Conservation (phyloP, 2,888 invertebrate genomes). For the Oscheius myriophilus region DNA sequence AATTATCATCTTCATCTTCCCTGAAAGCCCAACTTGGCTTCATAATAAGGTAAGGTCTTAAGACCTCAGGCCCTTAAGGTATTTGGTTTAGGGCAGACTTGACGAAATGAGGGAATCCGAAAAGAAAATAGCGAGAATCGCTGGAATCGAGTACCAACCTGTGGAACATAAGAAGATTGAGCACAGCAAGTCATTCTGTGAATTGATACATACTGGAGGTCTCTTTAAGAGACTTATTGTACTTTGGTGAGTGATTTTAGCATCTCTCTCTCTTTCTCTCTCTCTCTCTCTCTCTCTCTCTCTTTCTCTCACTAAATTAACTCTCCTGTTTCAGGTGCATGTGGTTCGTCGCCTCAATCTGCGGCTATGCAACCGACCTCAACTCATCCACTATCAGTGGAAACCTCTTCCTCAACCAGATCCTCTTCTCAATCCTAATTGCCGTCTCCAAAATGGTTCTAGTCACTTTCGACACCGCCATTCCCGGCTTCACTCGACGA, state of each 20-base stretch:
- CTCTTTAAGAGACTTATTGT: conserved; percentile 59
- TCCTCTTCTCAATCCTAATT: conserved; percentile 66
- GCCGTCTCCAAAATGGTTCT: conserved; percentile 67
- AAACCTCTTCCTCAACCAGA: conserved; percentile 66
- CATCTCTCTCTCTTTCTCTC: too few species aligned
- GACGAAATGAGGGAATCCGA: conserved; percentile 65
- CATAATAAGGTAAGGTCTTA: conserved; percentile 58
- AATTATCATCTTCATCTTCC: conserved; percentile 66
- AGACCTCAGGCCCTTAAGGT: not conserved
- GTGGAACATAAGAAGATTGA: conserved; percentile 58
- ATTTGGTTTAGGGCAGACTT: conserved; percentile 36
- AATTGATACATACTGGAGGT: conserved; percentile 55
- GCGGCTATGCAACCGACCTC: conserved; percentile 68
- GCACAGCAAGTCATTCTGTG: conserved; percentile 53
- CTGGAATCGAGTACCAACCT: conserved; percentile 61
- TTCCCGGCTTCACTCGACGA: conserved; percentile 62
- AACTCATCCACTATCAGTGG: conserved; percentile 66
- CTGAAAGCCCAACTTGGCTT: conserved; percentile 69
- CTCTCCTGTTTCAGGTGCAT: conserved; percentile 53
- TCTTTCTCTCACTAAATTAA: too few species aligned
- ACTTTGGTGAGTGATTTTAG: conserved; percentile 38
- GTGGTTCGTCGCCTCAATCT: conserved; percentile 67
- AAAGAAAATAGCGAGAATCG: conserved; percentile 60
- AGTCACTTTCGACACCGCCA: conserved; percentile 61
- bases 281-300: too few species aligned